These are phyloP conservation scores for Ceramica pisi DNA, from an alignment of 2,888 invertebrate species.

Conservation along the genomic window DNA sequence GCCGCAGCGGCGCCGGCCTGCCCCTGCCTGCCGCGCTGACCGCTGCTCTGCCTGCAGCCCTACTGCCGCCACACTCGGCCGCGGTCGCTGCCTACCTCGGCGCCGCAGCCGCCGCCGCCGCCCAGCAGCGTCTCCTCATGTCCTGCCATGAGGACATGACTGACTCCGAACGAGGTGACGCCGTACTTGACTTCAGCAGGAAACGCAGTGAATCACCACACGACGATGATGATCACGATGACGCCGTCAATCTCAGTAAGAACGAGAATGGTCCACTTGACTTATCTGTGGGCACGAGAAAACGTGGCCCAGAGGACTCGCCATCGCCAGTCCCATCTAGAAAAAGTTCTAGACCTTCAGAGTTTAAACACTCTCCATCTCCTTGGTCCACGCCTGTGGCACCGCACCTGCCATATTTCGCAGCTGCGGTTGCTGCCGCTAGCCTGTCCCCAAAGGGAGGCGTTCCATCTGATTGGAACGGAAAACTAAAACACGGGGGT, in stretches of 20 bases:
- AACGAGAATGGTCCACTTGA: conserved; percentile 94
- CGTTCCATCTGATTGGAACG: conserved; percentile 93
- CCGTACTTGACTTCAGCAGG: conserved; percentile 95
- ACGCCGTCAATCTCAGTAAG: conserved; percentile 94
- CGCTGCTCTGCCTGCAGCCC: conserved; percentile 92
- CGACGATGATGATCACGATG: conserved; percentile 91
- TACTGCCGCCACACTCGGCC: conserved; percentile 95
- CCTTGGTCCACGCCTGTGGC: conserved; percentile 96
- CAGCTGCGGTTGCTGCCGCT: conserved; percentile 94
- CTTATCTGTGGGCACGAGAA: conserved; percentile 94
- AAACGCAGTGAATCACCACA: conserved; percentile 91
- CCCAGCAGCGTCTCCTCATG: conserved; percentile 94
- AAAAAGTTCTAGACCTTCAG: conserved; percentile 92
- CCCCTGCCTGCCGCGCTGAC: conserved; percentile 92
- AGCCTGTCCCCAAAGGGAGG: conserved; percentile 94
- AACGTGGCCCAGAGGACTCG: conserved; percentile 93
- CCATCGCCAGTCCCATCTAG: conserved; percentile 92
- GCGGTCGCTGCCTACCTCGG: conserved; percentile 96
- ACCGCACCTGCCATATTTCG: conserved; percentile 95
- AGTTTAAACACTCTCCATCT: conserved; percentile 93
- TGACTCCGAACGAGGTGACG: conserved; percentile 91
- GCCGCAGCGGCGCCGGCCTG: conserved; percentile 90
- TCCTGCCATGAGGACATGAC: conserved; percentile 94
- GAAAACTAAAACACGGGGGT: conserved; percentile 93
- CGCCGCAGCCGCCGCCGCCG: conserved; percentile 93